These are phyloP conservation scores for Megatriorchis doriae DNA, from an alignment of 2,113 vertebrate genomes.

Conservation along the genomic window DNA sequence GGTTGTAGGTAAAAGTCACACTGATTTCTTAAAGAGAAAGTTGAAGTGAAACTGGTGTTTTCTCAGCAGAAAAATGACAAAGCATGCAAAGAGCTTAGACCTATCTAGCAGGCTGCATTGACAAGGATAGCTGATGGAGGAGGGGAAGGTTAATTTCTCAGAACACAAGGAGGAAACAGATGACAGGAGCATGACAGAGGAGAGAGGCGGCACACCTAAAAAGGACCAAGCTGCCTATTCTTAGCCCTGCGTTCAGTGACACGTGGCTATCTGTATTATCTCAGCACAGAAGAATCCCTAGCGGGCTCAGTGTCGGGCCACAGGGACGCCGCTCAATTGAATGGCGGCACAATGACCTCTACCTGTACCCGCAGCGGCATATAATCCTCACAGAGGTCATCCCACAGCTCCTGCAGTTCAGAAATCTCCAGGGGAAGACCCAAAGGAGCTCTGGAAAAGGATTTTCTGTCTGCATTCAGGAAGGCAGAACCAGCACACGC, in stretches of 20 bases:
- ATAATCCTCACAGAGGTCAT: constrained; percentile 85
- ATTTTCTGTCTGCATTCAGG: constrained; percentile 51
- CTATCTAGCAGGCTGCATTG: not conserved
- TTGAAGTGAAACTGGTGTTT: not conserved
- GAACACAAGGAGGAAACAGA: not conserved
- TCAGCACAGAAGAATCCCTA: constrained; percentile 31
- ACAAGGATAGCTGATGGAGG: not conserved
- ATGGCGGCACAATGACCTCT: constrained; percentile 41
- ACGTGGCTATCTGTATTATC: constrained; percentile 18
- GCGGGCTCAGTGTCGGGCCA: not conserved
- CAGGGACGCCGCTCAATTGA: not conserved
- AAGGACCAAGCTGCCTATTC: constrained; percentile 20
- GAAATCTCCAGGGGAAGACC: constrained; percentile 76
- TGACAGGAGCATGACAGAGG: not conserved
- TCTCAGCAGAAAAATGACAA: not conserved
- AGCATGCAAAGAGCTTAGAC: not conserved
- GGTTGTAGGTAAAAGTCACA: not conserved
- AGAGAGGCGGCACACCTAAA: constrained; percentile 17
- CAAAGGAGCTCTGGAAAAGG: constrained; percentile 64
- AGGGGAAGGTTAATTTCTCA: not conserved
- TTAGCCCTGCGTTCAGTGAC: not conserved
- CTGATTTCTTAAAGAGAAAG: not conserved
- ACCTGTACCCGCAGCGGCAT: constrained; percentile 84
- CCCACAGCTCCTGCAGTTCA: constrained; percentile 87
- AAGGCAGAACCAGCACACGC: constrained; percentile 26